Percentiles rank a stretch among this genome's conserved stretches.
These are phyloP conservation scores for Zosterops lateralis DNA, from an alignment of 2,113 vertebrate genomes.

Conservation along the genomic window DNA sequence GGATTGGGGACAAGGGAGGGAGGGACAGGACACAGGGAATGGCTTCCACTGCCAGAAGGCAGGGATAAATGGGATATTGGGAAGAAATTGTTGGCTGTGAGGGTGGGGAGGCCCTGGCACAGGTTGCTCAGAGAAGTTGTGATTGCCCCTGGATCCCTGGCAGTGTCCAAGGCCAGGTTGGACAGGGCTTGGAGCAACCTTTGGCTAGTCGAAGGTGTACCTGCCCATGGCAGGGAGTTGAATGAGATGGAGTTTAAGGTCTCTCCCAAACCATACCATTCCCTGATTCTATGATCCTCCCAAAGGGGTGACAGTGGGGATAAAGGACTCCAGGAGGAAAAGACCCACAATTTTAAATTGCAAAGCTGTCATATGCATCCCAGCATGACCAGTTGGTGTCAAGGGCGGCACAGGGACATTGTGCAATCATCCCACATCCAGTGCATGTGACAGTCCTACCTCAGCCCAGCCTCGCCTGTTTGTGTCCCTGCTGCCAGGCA, in stretches of 20 bases:
- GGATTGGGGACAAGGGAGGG: background rate
- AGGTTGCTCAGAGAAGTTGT: background rate
- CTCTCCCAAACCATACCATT: background rate
- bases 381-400: background rate
- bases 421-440: background rate
- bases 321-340: background rate
- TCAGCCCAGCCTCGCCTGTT: background rate
- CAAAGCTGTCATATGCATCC: background rate
- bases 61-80: background rate
- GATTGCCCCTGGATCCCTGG: background rate
- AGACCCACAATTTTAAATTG: background rate
- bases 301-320: background rate
- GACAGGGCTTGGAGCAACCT: rapidly evolving
- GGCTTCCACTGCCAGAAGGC: background rate
- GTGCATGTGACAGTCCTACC: background rate
- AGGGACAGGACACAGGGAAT: background rate
- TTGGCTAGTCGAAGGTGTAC: rapidly evolving
- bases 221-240: background rate
- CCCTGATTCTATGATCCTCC: background rate
- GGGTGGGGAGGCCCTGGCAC: background rate
- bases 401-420: background rate
- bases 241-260: background rate
- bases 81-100: rapidly evolving
- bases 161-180: rapidly evolving
- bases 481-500: background rate